Base-by-base conservation (phyloP, 2,113 vertebrate species). In the Mastomys natalensis region DNA sequence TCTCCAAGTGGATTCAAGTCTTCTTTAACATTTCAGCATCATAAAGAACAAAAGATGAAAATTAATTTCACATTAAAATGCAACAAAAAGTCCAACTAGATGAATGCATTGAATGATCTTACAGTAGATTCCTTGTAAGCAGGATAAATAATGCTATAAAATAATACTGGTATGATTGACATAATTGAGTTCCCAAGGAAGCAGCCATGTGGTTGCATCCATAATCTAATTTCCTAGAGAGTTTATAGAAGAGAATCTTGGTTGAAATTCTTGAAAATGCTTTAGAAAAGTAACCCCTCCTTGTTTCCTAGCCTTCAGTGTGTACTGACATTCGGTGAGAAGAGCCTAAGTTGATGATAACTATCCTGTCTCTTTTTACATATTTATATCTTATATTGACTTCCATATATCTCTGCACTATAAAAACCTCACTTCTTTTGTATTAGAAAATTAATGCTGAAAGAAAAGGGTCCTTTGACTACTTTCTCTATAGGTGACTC, bases 1-100 rank as follows among this genome's bases (percentile, higher is more conserved):
- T 90, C 73, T 93, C 5, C 29, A 72, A 77, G 24, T 62, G 64
- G 87, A 60, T 17, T 13, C 19, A 15, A 58, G 7, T 9, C 19
- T 53, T 95, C 68, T 85, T 93, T 68, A 96, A 95, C 64, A 21
- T 34, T 80, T 89, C 31, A 87, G 10, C 53, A 55, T 70, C 3
- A 60, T 51, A 58, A 82, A 84, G 45, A 21, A 81, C 34, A 77
- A 87, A 81, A 64, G 2, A 37, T 31, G 48, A 82, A 15, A 81
- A 95, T 86, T 51, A 55, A 94, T 86, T 17, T 13, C 43, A 82
- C 66, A 89, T 29, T 73, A 78, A 84, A 89, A 24, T 53, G 78
- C 13, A 55, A 45, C 22, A 17, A 94, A 31, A 73, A 62, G 7
- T 58, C 3, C 53, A 53, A 48, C 21, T 15, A 26, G 7, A 40